These are phyloP conservation scores for Trachelus tabidus DNA, from an alignment of 2,888 invertebrate genomes.

Conservation along the genomic window DNA sequence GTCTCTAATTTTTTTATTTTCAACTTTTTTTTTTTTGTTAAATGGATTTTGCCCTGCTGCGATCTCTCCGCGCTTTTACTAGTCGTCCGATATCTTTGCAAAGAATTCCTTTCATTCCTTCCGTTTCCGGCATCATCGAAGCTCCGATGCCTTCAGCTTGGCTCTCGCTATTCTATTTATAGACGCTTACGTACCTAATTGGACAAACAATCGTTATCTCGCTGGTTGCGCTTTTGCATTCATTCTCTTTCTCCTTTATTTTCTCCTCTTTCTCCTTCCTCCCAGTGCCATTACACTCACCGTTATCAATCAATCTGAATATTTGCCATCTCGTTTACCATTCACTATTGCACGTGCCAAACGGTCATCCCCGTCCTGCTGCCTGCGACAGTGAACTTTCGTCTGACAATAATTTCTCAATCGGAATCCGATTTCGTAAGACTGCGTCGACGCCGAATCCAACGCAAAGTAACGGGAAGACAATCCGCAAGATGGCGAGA, in stretches of 20 bases:
- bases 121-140: slow-evolving; percentile 1
- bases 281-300: slow-evolving; percentile 14
- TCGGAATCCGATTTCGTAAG: background rate
- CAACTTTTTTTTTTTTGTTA: too few species aligned
- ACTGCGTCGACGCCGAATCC: background rate
- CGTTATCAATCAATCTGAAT: background rate
- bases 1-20: too few species aligned
- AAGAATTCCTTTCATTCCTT: slow-evolving; percentile 7
- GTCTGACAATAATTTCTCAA: background rate
- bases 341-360: background rate
- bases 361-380: background rate
- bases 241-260: background rate
- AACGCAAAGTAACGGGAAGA: background rate
- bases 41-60: background rate
- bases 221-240: slow-evolving; percentile 10
- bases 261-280: slow-evolving; percentile 3
- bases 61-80: background rate
- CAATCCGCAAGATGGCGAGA: background rate
- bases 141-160: background rate
- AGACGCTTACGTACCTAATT: slow-evolving; percentile 9
- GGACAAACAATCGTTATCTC: slow-evolving; percentile 15
- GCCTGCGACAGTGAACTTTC: background rate
- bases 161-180: slow-evolving; percentile 9
- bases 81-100: background rate
- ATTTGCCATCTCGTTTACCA: background rate